Percentiles rank a stretch among this genome's conserved stretches.
phyloP scores from a whole-genome alignment of 2,797 vertebrate species.

The Thalassophryne amazonica region DNA sequence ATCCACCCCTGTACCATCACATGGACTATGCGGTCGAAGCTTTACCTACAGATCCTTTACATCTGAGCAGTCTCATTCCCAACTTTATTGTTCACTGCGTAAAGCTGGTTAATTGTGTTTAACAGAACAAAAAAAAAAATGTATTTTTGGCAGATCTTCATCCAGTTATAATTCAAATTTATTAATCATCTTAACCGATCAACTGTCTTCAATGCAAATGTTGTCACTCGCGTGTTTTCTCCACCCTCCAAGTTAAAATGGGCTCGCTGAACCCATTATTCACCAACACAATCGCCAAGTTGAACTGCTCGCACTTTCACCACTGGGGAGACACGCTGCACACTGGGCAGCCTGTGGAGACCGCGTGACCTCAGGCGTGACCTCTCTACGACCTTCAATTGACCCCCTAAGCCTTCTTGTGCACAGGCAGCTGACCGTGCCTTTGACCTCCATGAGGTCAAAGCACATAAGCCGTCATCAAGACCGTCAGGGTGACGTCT shows the following conservation, averaged over 20 bases:
- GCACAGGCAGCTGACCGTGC: slow-evolving; percentile 59
- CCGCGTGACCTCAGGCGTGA: slow-evolving; percentile 51
- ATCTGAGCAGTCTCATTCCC: too few species aligned
- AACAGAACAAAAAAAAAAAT: too few species aligned
- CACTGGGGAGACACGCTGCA: slow-evolving; percentile 63
- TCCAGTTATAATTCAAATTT: slow-evolving; percentile 2
- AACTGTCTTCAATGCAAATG: background rate
- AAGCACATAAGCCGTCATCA: slow-evolving; percentile 40
- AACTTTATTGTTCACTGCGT: too few species aligned
- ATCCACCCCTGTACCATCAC: too few species aligned
- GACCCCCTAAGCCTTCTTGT: slow-evolving; percentile 36
- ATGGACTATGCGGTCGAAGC: too few species aligned
- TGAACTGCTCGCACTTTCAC: slow-evolving; percentile 41
- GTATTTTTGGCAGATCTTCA: background rate
- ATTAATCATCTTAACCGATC: background rate
- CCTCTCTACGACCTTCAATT: slow-evolving; percentile 55
- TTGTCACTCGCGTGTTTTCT: slow-evolving; percentile 5
- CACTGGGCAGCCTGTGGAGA: slow-evolving; percentile 59
- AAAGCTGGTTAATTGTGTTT: too few species aligned
- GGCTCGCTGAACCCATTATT: slow-evolving; percentile 51
- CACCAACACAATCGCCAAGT: slow-evolving; percentile 27
- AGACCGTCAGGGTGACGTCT: slow-evolving; percentile 59
- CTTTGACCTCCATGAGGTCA: slow-evolving; percentile 73
- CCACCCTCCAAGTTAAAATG: slow-evolving; percentile 25
- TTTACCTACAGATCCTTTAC: too few species aligned